Base-by-base conservation (phyloP, 2,113 vertebrate genomes). In the Pimephales promelas region DNA sequence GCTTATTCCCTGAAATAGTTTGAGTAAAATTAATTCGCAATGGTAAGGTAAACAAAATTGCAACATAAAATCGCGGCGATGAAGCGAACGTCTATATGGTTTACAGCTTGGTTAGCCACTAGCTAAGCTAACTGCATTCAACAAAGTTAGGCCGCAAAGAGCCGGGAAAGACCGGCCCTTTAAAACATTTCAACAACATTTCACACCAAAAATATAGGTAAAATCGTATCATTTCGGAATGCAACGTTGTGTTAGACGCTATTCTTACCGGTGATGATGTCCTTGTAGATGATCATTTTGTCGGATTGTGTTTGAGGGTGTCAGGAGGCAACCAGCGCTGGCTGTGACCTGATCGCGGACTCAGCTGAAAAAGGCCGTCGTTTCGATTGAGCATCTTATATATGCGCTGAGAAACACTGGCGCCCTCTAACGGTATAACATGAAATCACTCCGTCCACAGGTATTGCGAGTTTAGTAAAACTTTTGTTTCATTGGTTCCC, bases 261-360 rank as follows among this genome's bases (percentile, higher is more conserved):
- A 2, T 79, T 84, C 93, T 94, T 82, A 96, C 94, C 93, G 89
- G 91, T 93, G 89, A 96, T 92, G 89, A 93, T 87, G 88, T 95
- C 93, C 90, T 92, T 95, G 87, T 94, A 96, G 92, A 96, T 94
- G 84, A 94, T 95, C 95, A 96, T 96, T 92, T 88, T 89, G 91
- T 86, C 87, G 91, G 90, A 87, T 87, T 84, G 81, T 83, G 66
- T 56, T 24, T 45, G 40, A 57, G 31, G 1, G 36, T 54, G 79
- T 79, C 14, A 79, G 73, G 54, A 76, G 78, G 64, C 64, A 20
- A 72, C 68, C 77, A 57, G 56, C 24, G 22, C 31, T 24, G 24
- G 71, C 77, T 77, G 76, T 79, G 36, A 56, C 62, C 79, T 24
- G 83, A 47, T 83, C 52, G 70, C 71, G 74, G 87, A 76, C 87